These are phyloP conservation scores for Xenopus borealis DNA, from an alignment of 2,113 vertebrate genomes.

Conservation along the genomic window DNA sequence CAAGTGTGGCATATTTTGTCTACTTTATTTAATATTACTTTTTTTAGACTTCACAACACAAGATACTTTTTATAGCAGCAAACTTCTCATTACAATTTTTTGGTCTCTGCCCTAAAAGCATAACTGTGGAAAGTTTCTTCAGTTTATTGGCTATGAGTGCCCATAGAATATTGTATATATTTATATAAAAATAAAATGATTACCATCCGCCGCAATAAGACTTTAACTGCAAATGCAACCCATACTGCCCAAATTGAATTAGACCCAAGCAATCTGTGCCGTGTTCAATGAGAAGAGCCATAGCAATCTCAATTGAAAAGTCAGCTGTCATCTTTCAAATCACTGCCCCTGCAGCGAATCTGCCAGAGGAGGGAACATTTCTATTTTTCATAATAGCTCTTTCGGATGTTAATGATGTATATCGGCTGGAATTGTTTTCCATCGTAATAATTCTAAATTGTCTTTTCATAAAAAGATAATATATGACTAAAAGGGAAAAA, in stretches of 20 bases:
- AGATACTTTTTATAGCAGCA: too few relatives aligned
- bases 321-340: constrained; percentile 46
- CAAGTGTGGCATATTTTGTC: too few relatives aligned
- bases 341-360: constrained; percentile 43
- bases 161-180: constrained; percentile 25
- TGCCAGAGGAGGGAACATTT: constrained; percentile 41
- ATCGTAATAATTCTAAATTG: constrained; percentile 45
- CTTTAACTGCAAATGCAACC: constrained; percentile 42
- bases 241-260: constrained; percentile 43
- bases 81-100: too few relatives aligned
- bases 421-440: constrained; percentile 46
- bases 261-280: constrained; percentile 43
- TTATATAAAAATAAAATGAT: constrained; percentile 34
- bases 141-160: background rate
- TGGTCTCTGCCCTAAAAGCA: too few relatives aligned
- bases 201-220: constrained; percentile 20
- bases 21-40: too few relatives aligned
- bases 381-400: constrained; percentile 47
- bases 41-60: too few relatives aligned
- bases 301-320: constrained; percentile 46
- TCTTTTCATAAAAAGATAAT: constrained; percentile 47
- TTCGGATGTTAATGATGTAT: constrained; percentile 46
- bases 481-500: constrained; percentile 43
- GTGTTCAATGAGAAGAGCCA: constrained; percentile 41
- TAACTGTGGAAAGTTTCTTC: background rate